These are phyloP conservation scores for Iguana delicatissima DNA, from an alignment of 2,797 vertebrate species.

Conservation along the genomic window DNA sequence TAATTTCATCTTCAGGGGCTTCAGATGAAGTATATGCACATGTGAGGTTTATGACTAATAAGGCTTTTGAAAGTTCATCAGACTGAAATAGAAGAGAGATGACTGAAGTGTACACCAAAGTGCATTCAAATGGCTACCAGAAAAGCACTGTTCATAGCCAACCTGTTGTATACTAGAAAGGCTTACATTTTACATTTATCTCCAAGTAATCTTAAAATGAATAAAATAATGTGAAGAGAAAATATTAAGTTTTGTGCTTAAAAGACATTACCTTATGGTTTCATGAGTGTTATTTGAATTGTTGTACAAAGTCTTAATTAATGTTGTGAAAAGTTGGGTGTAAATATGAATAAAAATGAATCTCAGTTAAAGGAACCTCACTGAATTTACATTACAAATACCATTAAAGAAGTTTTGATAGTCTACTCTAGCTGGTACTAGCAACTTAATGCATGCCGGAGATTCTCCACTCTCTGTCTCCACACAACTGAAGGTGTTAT, in stretches of 20 bases:
- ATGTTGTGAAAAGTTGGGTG: too few relatives aligned
- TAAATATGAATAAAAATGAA: too few relatives aligned
- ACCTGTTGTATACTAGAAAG: not conserved
- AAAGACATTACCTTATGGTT: not conserved
- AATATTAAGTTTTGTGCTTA: not conserved
- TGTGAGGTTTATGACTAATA: not conserved
- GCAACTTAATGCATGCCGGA: too few relatives aligned
- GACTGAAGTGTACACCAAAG: not conserved
- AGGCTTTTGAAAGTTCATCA: slow-evolving; percentile 6
- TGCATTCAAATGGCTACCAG: not conserved
- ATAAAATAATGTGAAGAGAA: not conserved
- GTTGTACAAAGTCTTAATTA: too few relatives aligned
- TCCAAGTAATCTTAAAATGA: not conserved
- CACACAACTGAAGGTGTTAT: not conserved
- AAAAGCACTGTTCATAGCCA: not conserved
- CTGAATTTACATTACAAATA: too few relatives aligned
- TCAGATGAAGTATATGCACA: slow-evolving; percentile 4
- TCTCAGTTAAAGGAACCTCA: too few relatives aligned
- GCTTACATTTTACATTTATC: not conserved
- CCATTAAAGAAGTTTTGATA: too few relatives aligned
- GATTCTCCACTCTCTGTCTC: not conserved
- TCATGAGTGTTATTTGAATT: not conserved
- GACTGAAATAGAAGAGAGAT: not conserved
- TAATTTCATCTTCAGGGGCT: slow-evolving; percentile 5
- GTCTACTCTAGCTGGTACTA: too few relatives aligned